phyloP scores from a whole-genome alignment of 2,113 vertebrate genomes.

The Todiramphus chloris region DNA sequence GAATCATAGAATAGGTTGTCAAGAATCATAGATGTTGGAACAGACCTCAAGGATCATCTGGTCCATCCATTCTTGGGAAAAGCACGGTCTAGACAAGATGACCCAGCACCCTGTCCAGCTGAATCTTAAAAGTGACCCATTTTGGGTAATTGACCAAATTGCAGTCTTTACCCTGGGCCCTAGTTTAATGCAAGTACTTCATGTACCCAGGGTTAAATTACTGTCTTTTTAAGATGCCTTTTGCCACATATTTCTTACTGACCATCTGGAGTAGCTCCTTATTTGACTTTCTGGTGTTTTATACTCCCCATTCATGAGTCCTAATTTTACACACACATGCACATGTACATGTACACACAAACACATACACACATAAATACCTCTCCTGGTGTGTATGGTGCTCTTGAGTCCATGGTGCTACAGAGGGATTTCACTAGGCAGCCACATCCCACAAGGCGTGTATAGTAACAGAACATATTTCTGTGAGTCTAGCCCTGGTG shows the following conservation, averaged over 20 bases:
- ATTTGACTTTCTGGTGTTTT: neutral
- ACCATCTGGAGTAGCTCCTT: neutral
- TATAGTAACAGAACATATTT: neutral
- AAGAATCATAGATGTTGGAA: neutral
- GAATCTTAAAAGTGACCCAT: neutral
- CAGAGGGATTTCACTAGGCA: neutral
- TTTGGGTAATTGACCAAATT: neutral
- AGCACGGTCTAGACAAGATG: neutral
- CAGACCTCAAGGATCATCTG: neutral
- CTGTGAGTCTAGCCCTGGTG: neutral
- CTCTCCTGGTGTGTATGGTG: neutral
- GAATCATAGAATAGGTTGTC: neutral
- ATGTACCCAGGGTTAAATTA: neutral
- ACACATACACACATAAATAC: neutral
- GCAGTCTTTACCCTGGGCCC: neutral
- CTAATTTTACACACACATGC: neutral
- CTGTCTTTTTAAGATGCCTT: neutral
- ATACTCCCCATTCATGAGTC: neutral
- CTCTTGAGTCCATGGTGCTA: neutral
- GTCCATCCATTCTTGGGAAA: neutral
- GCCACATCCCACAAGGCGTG: neutral
- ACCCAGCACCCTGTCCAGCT: neutral
- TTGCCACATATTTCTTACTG: neutral
- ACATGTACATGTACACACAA: neutral
- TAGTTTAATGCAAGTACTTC: neutral